phyloP scores from a whole-genome alignment of 2,888 invertebrate species.

The Allolobophora icterica region DNA sequence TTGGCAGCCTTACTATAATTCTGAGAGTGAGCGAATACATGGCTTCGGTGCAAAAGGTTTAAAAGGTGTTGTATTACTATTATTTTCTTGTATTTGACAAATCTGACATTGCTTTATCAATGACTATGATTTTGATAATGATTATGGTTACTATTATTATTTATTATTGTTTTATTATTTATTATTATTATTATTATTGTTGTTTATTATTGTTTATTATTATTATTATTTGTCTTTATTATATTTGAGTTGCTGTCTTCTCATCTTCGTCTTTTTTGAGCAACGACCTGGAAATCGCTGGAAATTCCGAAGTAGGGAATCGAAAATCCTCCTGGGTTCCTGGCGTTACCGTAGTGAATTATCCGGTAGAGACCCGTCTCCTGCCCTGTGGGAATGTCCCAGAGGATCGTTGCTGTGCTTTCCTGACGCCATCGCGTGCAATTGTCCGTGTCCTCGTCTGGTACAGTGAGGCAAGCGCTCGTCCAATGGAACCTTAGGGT shows the following conservation, averaged over 20 bases:
- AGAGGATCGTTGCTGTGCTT: slow-evolving; percentile 79
- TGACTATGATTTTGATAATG: not conserved
- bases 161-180: too few relatives aligned
- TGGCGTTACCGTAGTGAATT: slow-evolving; percentile 82
- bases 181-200: not conserved
- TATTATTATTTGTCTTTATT: not conserved
- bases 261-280: not conserved
- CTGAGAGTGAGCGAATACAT: too few relatives aligned
- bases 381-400: slow-evolving; percentile 77
- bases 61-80: too few relatives aligned
- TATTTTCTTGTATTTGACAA: too few relatives aligned
- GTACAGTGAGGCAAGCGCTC: slow-evolving; percentile 30
- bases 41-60: too few relatives aligned
- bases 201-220: not conserved
- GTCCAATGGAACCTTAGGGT: slow-evolving; percentile 32
- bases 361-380: slow-evolving; percentile 81
- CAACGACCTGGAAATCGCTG: slow-evolving; percentile 29
- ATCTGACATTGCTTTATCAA: too few relatives aligned
- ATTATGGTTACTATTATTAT: too few relatives aligned
- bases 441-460: slow-evolving; percentile 26
- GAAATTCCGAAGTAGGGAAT: slow-evolving; percentile 37
- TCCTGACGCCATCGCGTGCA: slow-evolving; percentile 61
- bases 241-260: not conserved
- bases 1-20: too few relatives aligned
- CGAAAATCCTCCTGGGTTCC: not conserved